Evolutionary conservation across 2,888 invertebrate genomes (phyloP).

Genomic region (Siphonodentalium dalli): DNA sequence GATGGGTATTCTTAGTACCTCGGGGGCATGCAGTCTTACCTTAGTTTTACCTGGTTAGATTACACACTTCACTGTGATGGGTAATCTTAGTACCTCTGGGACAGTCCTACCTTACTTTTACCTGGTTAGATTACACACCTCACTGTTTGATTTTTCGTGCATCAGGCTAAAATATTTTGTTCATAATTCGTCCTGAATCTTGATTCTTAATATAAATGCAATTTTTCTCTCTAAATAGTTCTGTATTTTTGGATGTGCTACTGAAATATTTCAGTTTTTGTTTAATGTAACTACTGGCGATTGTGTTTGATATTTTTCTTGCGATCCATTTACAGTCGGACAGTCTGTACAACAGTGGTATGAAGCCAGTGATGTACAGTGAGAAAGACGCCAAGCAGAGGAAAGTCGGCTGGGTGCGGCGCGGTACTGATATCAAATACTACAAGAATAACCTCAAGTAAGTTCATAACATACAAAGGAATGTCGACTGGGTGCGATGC

Average conservation of each 20-base stretch:
- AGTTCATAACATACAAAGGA: conserved; percentile 6
- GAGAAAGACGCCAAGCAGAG: conserved; percentile 82
- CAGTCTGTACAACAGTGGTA: conserved; percentile 90
- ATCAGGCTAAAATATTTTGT: no score
- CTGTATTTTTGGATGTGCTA: no score
- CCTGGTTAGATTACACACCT: conserved; percentile 91
- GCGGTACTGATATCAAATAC: conserved; percentile 90
- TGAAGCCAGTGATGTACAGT: conserved; percentile 90
- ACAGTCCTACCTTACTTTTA: no score
- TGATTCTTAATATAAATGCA: no score
- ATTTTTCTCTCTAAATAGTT: no score
- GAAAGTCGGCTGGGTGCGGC: conserved; percentile 87
- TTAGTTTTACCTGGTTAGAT: conserved; percentile 94
- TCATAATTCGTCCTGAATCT: no score
- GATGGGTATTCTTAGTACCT: no score
- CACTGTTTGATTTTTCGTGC: no score
- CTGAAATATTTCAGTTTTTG: no score
- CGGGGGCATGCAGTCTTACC: no score
- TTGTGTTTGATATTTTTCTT: not conserved
- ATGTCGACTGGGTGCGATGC: conserved; percentile 91
- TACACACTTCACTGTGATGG: no score
- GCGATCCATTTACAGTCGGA: conserved; percentile 76
- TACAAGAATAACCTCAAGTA: conserved; percentile 78
- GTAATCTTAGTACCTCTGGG: no score
- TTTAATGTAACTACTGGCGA: not conserved